These are phyloP conservation scores for Heliconius aoede DNA, from an alignment of 2,888 invertebrate species.

Conservation along the genomic window DNA sequence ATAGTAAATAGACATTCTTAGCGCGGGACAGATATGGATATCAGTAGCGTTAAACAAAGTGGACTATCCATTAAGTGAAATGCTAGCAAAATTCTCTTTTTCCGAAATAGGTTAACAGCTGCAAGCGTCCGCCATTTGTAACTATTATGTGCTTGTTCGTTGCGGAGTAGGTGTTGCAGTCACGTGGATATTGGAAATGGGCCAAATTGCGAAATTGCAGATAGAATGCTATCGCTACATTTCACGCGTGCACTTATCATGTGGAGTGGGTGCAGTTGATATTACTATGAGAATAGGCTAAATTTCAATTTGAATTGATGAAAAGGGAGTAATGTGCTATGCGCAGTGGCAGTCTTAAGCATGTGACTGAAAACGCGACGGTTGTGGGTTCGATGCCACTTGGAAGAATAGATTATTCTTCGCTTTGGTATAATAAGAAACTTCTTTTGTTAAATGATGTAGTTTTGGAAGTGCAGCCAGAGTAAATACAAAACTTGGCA, in stretches of 20 bases:
- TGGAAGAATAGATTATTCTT: too few species aligned
- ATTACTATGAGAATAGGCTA: neutral
- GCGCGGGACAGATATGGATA: neutral
- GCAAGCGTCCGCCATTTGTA: conserved; percentile 16
- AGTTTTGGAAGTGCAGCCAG: too few species aligned
- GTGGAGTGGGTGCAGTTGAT: neutral
- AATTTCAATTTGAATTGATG: neutral
- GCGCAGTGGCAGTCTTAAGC: too few species aligned
- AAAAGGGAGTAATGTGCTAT: neutral
- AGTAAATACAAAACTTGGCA: neutral
- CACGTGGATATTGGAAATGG: conserved; percentile 40
- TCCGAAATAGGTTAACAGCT: conserved; percentile 14
- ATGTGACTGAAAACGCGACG: too few species aligned
- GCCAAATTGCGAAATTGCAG: conserved; percentile 44
- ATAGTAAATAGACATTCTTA: too few species aligned
- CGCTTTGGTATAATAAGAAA: too few species aligned
- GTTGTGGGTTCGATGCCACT: too few species aligned
- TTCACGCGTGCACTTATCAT: conserved; percentile 8
- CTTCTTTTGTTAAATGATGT: too few species aligned
- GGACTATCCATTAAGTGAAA: neutral
- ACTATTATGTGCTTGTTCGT: conserved; percentile 33
- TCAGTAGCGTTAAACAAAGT: neutral
- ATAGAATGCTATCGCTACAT: conserved; percentile 4
- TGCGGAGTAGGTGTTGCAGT: conserved; percentile 46
- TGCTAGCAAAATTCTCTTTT: neutral